Percentiles rank a stretch among this genome's conserved stretches.
These are phyloP conservation scores for Montipora capricornis DNA, from an alignment of 64 coral and sea anemone genomes.

Conservation along the genomic window DNA sequence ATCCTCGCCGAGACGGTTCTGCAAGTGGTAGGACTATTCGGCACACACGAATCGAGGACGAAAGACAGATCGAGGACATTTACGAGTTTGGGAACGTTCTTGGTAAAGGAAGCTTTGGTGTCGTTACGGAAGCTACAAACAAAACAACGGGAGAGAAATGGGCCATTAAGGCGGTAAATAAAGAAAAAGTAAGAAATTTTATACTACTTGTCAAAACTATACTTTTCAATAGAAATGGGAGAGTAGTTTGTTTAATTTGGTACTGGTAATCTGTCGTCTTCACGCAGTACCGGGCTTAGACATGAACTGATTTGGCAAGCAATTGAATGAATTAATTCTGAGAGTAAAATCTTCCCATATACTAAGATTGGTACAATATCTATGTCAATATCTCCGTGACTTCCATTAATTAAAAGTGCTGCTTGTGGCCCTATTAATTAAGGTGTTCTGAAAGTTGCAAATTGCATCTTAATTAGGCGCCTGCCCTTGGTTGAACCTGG, in stretches of 20 bases:
- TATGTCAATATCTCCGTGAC: not conserved
- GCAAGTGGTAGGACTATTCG: conserved; percentile 70
- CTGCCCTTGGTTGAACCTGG: not conserved
- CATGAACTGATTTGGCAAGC: no score
- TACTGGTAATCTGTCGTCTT: no score
- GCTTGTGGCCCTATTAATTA: not conserved
- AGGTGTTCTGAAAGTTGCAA: not conserved
- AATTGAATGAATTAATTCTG: no score
- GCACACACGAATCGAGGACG: conserved; percentile 96
- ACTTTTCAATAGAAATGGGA: not conserved
- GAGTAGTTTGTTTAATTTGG: not conserved
- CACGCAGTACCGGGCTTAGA: no score
- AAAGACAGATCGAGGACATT: conserved; percentile 89
- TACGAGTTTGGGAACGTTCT: conserved; percentile 94
- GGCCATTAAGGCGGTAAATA: conserved; percentile 98
- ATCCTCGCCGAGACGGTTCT: conserved; percentile 69
- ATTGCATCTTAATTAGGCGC: not conserved
- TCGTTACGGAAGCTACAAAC: conserved; percentile 89
- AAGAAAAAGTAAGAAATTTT: conserved; percentile 95
- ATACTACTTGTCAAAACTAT: not conserved
- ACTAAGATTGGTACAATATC: no score
- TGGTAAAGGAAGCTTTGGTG: conserved; percentile 97
- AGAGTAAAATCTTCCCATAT: no score
- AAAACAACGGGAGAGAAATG: conserved; percentile 75
- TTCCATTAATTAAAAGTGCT: not conserved